Base-by-base conservation (phyloP, 2,113 vertebrate genomes). In the Octodon degus region DNA sequence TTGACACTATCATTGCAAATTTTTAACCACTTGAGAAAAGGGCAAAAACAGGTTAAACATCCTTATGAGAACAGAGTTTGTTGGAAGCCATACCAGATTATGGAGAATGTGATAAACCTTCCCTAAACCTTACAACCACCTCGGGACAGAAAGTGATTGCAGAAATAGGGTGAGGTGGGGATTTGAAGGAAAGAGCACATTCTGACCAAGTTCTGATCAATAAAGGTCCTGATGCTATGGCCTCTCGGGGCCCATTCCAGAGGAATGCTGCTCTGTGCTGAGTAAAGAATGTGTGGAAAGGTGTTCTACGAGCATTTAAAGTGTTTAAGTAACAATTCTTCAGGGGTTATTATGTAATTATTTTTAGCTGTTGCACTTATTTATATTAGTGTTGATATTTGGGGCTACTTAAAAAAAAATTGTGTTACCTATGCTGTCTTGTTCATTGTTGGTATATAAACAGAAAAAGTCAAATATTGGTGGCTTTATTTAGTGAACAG, bases 321-420 rank as follows among this genome's bases (percentile, higher is more conserved):
- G 90, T n/a, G 9, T 67, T 90, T 9, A n/a, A 68, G 27, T 91
- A 89, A 58, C 47, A 63, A 13, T 83, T 87, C 79, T 83, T 74
- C 47, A 74, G 89, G 24, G 83, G 19, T 94, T n/a, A 37, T 86
- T 62, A 0, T 37, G 50, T 53, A 82, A 86, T 83, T 91, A 74
- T 89, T 95, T 92, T 60, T 88, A 84, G 87, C 74, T 60, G 17
- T 96, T 91, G 80, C 37, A 37, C 76, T 82, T 96, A 65, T 90
- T 94, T 95, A 86, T 94, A 60, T 89, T 86, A 70, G 67, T 86
- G 37, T 40, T 24, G 20, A 68, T 91, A 79, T 67, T 55, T 50
- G 47, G 89, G 83, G 27, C 32, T 86, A 50, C 17, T 58, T 58
- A 19, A 5, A 58, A 58, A 58, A 58, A 58, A 92, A 43, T 43